A percentile compares a stretch with the other conserved stretches of the same genome.
Conservation (phyloP, 2,888 invertebrate species). For the Lamellibrachia columna region DNA sequence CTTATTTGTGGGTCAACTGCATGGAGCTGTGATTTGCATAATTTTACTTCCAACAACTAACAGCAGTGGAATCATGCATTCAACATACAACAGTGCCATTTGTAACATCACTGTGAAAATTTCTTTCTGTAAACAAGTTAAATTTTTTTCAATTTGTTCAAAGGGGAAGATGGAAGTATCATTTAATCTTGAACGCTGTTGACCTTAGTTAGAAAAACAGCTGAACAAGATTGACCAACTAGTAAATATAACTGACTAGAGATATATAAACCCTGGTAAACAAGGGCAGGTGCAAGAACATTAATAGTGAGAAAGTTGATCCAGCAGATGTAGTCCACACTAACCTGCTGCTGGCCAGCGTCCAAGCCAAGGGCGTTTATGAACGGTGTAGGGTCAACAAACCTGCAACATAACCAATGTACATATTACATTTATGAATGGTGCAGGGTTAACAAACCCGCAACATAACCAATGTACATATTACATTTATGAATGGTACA, state of each 20-base stretch:
- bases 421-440: background rate
- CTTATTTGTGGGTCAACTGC: too few species aligned
- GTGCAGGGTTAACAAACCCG: too few species aligned
- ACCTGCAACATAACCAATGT: constrained; percentile 40
- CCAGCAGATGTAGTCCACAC: constrained; percentile 2
- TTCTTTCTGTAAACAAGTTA: background rate
- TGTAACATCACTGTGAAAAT: background rate
- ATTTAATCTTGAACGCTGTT: background rate
- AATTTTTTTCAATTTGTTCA: background rate
- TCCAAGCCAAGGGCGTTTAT: constrained; percentile 71
- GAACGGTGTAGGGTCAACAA: constrained; percentile 71
- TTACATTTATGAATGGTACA: too few species aligned
- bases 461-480: too few species aligned
- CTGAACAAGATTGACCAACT: background rate
- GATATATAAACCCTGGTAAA: too few species aligned
- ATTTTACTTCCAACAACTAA: background rate
- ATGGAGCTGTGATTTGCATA: background rate
- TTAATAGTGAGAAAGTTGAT: background rate
- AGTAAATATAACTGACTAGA: background rate
- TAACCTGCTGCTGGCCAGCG: constrained; percentile 70
- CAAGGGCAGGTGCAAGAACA: background rate
- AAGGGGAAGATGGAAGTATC: background rate
- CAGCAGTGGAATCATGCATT: background rate
- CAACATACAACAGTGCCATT: background rate
- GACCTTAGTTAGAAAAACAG: background rate